These are phyloP conservation scores for Helicolenus hilgendorfi DNA, from an alignment of 2,797 vertebrate species.

Conservation along the genomic window DNA sequence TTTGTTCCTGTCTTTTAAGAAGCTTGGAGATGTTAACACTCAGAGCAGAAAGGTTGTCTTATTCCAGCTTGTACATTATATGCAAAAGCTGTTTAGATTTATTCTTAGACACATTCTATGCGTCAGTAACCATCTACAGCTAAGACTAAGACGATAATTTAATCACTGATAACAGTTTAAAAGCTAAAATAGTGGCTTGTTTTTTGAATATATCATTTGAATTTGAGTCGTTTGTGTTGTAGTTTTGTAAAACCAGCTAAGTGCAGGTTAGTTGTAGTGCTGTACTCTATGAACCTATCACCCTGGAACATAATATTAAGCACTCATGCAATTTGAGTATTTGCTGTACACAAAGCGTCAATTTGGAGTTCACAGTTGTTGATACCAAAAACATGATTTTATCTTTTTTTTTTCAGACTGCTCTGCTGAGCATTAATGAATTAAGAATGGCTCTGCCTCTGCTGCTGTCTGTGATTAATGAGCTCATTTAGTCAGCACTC, in stretches of 20 bases:
- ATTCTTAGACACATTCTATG: not conserved
- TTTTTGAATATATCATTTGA: not conserved
- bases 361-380: constrained; percentile 51
- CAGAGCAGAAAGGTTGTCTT: not conserved
- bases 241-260: not conserved
- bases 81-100: constrained; percentile 10
- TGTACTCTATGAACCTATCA: constrained; percentile 7
- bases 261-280: constrained; percentile 10
- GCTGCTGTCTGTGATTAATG: constrained; percentile 76
- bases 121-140: not conserved
- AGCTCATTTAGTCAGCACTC: constrained; percentile 76
- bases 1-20: constrained; percentile 51
- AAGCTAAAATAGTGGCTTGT: not conserved
- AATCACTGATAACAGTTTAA: not conserved
- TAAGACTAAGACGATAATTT: not conserved
- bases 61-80: not conserved
- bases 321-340: constrained; percentile 31
- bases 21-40: not conserved
- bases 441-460: constrained; percentile 60
- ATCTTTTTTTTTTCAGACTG: constrained; percentile 22
- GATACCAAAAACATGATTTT: constrained; percentile 33
- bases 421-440: constrained; percentile 67
- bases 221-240: not conserved
- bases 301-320: constrained; percentile 15
- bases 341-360: constrained; percentile 18